Conservation (phyloP, 2,888 invertebrate genomes). For the Cerastis leucographa region DNA sequence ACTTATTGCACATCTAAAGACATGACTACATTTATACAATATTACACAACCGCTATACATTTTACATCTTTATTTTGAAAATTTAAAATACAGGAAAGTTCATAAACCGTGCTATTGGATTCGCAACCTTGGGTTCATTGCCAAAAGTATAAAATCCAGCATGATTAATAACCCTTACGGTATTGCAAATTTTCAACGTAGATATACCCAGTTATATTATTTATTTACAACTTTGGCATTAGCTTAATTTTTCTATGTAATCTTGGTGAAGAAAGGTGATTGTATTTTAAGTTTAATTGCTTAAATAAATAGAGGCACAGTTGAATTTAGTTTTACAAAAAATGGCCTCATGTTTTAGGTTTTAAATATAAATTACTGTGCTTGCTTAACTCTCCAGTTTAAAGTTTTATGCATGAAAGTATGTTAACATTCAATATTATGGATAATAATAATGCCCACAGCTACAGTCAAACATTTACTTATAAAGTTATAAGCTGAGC, state of each 20-base stretch:
- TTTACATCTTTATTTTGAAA: constrained; percentile 23
- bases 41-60: constrained; percentile 79
- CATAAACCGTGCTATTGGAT: neutral
- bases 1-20: constrained; percentile 70
- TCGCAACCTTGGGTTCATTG: neutral
- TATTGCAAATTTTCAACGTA: neutral
- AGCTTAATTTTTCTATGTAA: constrained; percentile 73
- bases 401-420: neutral
- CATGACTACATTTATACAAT: constrained; percentile 62
- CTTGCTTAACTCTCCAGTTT: too few species aligned
- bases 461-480: neutral
- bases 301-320: constrained; percentile 38
- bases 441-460: constrained; percentile 7
- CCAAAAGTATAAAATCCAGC: neutral
- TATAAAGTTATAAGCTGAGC: neutral
- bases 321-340: constrained; percentile 39
- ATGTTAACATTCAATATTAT: neutral
- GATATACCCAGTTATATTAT: constrained; percentile 69
- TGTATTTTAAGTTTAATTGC: constrained; percentile 19
- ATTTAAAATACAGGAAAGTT: neutral
- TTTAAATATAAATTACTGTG: neutral
- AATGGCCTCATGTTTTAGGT: constrained; percentile 46
- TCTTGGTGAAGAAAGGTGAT: constrained; percentile 48
- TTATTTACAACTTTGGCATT: constrained; percentile 88
- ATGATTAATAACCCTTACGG: neutral